Base-by-base conservation (phyloP, 1,140 invertebrate species). In the Dinoponera quadriceps region DNA sequence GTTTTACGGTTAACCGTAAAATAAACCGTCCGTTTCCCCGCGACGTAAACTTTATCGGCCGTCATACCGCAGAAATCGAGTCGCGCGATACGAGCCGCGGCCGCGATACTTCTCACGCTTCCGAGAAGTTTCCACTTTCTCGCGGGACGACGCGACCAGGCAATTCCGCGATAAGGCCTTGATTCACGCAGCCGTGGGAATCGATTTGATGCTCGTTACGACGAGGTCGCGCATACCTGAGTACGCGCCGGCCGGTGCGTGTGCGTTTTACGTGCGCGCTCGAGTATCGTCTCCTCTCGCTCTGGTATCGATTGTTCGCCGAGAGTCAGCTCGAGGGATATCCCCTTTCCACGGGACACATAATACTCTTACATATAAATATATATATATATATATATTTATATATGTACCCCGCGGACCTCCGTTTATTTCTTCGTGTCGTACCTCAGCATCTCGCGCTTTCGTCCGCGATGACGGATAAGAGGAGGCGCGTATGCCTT, bases 241-340 rank as follows among this genome's bases (percentile, higher is more conserved):
- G 86, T 83, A 83, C 73, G 84, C 68, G 55, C 69, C 27, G 20
- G 25, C 33, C 14, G 27, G 11, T 33, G 80, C 48, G 72, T 73
- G 48, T 73, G 25, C 33, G 44, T 75, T 71, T 75, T 85, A 85
- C 84, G 85, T 84, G 83, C 86, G 86, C 59, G 68, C 62, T 69
- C 62, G 85, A 81, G 69, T 91, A 91, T 92, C 89, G 87, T 86
- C 89, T 86, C 74, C 75, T 74, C 82, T 81, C 73, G 85, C 87
- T 90, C 85, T 38, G 82, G 88, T 92, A 93, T 93, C 92, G 91
- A 93, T 93, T 93, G 92, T 93, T 93, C 91, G 89, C 88, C 82
- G 88, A 91, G 88, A 91, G 90, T 91, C 88, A 86, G 84, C 85
- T 92, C 91, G 88, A 87, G 85, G 89, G 90, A 93, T 93, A 93